Base-by-base conservation (phyloP, 2,113 vertebrate species). In the Myiozetetes cayanensis region DNA sequence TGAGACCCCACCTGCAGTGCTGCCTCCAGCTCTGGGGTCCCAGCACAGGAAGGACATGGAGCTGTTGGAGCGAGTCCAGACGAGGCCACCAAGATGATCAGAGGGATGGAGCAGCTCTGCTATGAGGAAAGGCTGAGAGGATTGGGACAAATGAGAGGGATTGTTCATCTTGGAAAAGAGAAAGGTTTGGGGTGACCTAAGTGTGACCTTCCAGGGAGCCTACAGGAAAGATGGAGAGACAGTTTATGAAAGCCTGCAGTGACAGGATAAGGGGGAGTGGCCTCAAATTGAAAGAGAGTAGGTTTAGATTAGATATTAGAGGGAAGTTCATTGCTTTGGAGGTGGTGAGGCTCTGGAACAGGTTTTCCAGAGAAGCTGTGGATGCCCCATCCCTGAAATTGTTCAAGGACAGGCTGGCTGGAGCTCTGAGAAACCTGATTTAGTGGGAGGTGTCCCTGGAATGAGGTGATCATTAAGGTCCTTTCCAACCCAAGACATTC, bases 131-230 rank as follows among this genome's bases (percentile, higher is more conserved):
- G 46, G 46, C 12, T 78, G n/a, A 1, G 47, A 46, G 9, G 53
- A 2, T 0, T 71, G 28, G 47, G 37, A 37, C 37, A 37, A 37
- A 37, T 37, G 37, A 37, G 8, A 37, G 37, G 37, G 28, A 2
- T 16, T 53, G 28, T 46, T 62, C 19, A 11, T 12, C 0, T 5
- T 47, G 39, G 55, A 6, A 2, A 0, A n/a, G 56, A 55, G 12
- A 3, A 5, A 9, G 6, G 8, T 62, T 1, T n/a, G n/a, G 47
- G 1, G 1, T 55, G 8, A n/a, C 0, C 12, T 30, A 0, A 21
- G 3, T 55, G 23, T 0, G 0, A 1, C 7, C 10, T 63, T 35
- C 0, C 25, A 43, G 9, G 20, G 10, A 43, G 11, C 13, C 6
- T 1, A 37, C 14, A 37, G 4, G 27, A 50, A 66, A 52, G 31